Evolutionary conservation across 1,140 invertebrate species (phyloP).

Genomic region (Ganaspis sp.): DNA sequence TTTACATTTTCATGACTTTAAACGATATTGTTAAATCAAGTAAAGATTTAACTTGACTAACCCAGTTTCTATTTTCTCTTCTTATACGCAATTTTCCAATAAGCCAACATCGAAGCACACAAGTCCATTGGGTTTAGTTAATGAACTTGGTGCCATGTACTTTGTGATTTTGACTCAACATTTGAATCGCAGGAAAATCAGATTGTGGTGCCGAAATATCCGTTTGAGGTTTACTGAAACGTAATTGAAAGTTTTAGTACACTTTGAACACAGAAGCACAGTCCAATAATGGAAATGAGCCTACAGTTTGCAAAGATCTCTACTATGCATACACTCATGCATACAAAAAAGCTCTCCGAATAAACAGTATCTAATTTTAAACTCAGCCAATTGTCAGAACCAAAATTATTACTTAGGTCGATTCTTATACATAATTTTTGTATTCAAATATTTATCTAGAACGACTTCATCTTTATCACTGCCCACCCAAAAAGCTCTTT

Average conservation of each 20-base stretch:
- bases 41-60: neutral
- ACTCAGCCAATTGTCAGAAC: neutral
- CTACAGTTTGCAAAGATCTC: constrained; percentile 20
- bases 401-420: too few relatives aligned
- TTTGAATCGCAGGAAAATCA: constrained; percentile 13
- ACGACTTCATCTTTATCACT: too few relatives aligned
- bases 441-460: neutral
- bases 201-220: constrained; percentile 22
- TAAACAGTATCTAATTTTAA: neutral
- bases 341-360: neutral
- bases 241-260: constrained; percentile 30
- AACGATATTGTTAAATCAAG: neutral
- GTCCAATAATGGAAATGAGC: constrained; percentile 22
- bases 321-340: neutral
- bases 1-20: neutral
- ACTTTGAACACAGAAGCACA: neutral
- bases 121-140: constrained; percentile 12
- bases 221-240: constrained; percentile 27
- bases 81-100: neutral
- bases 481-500: too few relatives aligned
- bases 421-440: neutral
- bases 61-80: neutral
- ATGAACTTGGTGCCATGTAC: constrained; percentile 17
- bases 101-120: neutral
- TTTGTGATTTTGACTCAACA: constrained; percentile 11